A percentile compares a stretch with the other conserved stretches of the same genome.
Conservation (phyloP, 2,797 vertebrate genomes). For the Leptodactylus fallax region DNA sequence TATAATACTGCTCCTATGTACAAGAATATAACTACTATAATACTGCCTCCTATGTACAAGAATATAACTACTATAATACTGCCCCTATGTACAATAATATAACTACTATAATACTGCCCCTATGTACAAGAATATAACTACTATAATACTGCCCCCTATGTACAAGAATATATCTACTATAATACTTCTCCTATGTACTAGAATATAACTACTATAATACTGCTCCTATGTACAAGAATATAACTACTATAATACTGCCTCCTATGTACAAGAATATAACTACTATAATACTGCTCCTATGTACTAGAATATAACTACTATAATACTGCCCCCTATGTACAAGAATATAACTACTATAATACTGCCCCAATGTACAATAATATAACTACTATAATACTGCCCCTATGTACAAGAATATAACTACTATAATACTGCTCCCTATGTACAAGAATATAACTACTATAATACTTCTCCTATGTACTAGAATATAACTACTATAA, state of each 20-base stretch:
- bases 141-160: not conserved
- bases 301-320: not conserved
- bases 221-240: not conserved
- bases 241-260: not conserved
- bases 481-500: not conserved
- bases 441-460: not conserved
- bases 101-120: not conserved
- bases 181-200: not conserved
- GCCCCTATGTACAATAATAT: not conserved
- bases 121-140: conserved; percentile 1
- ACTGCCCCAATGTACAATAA: no score
- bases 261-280: not conserved
- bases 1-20: not conserved
- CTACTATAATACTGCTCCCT: not conserved
- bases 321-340: no score
- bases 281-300: not conserved
- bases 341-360: no score
- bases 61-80: conserved; percentile 4
- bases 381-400: no score
- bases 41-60: not conserved
- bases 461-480: not conserved
- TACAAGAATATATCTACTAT: not conserved
- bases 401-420: not conserved
- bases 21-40: conserved; percentile 1
- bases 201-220: no score